A percentile compares a stretch with the other conserved stretches of the same genome.
These are phyloP conservation scores for Drosophila barbarae DNA, from an alignment of 2,888 invertebrate species.

Conservation along the genomic window DNA sequence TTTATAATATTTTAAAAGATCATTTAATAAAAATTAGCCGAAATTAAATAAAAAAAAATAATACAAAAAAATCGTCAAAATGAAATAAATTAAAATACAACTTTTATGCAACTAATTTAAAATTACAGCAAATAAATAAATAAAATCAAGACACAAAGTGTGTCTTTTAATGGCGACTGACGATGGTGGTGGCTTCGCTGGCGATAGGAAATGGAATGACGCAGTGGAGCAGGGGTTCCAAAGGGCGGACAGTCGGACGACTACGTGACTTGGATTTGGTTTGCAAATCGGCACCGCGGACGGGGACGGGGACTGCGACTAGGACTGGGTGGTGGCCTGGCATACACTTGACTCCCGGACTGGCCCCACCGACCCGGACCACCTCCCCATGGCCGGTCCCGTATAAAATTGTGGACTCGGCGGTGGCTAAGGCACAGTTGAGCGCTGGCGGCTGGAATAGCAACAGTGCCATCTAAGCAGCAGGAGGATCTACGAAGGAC, in stretches of 20 bases:
- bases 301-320: neutral
- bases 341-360: slow-evolving; percentile 55
- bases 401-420: slow-evolving; percentile 50
- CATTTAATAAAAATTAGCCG: too few relatives aligned
- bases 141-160: neutral
- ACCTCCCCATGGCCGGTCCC: slow-evolving; percentile 1
- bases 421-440: slow-evolving; percentile 36
- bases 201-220: slow-evolving; percentile 16
- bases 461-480: slow-evolving; percentile 34
- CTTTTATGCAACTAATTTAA: too few relatives aligned
- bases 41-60: too few relatives aligned
- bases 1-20: too few relatives aligned
- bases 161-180: slow-evolving; percentile 1
- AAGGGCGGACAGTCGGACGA: slow-evolving; percentile 5
- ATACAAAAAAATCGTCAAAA: too few relatives aligned
- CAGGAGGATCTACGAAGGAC: slow-evolving; percentile 3
- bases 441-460: slow-evolving; percentile 28
- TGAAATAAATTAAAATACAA: too few relatives aligned
- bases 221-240: slow-evolving; percentile 28
- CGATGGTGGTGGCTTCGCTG: neutral
- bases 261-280: slow-evolving; percentile 45
- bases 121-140: too few relatives aligned
- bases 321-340: slow-evolving; percentile 14
- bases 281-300: slow-evolving; percentile 25
- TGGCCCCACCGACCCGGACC: slow-evolving; percentile 2